Percentiles rank a stretch among this genome's conserved stretches.
Evolutionary conservation across 2,888 invertebrate species (phyloP).

Genomic region (Ormyrus thymus): DNA sequence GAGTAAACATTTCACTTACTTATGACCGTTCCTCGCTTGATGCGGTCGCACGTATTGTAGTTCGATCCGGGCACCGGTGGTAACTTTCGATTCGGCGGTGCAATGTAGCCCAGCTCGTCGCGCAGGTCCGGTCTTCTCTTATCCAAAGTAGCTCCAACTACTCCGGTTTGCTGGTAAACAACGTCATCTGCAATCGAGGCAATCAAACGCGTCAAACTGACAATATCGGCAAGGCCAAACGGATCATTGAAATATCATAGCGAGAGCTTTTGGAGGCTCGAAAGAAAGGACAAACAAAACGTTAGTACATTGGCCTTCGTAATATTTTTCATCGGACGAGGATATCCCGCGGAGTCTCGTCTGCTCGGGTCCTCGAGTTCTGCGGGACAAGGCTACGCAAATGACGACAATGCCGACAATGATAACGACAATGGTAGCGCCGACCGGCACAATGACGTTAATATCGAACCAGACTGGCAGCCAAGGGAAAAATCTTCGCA

Average conservation of each 20-base stretch:
- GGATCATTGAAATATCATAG: background rate
- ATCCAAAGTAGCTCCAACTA: slow-evolving; percentile 85
- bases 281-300: slow-evolving; percentile 52
- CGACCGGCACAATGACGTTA: slow-evolving; percentile 92
- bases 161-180: slow-evolving; percentile 90
- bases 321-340: slow-evolving; percentile 74
- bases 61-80: slow-evolving; percentile 95
- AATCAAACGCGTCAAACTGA: background rate
- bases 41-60: slow-evolving; percentile 94
- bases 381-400: slow-evolving; percentile 89
- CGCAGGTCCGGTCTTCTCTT: slow-evolving; percentile 88
- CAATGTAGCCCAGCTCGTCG: slow-evolving; percentile 94
- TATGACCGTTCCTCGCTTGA: slow-evolving; percentile 94
- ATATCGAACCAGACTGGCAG: slow-evolving; percentile 91
- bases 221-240: background rate
- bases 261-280: background rate
- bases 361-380: slow-evolving; percentile 81
- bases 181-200: slow-evolving; percentile 84
- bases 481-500: slow-evolving; percentile 82
- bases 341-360: slow-evolving; percentile 85
- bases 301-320: slow-evolving; percentile 74
- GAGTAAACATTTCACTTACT: slow-evolving; percentile 79
- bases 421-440: slow-evolving; percentile 92
- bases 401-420: slow-evolving; percentile 93
- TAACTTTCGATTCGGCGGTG: slow-evolving; percentile 93